A percentile compares a stretch with the other conserved stretches of the same genome.
Conservation (phyloP, 23 tunicate species). For the Halocynthia aurantium region DNA sequence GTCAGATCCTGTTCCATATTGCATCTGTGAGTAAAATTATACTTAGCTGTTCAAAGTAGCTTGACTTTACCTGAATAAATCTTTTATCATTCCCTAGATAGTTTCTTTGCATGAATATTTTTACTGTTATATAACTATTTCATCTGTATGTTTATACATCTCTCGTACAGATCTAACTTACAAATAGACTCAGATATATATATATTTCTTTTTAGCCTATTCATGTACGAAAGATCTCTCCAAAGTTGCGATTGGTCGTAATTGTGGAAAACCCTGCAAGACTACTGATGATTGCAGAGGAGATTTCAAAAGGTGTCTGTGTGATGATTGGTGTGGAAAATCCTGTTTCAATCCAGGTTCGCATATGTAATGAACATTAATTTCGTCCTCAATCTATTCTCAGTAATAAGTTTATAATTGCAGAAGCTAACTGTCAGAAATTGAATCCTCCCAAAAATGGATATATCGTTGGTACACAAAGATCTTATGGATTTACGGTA, state of each 20-base stretch:
- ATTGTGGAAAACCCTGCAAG: conserved; percentile 9
- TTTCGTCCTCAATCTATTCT: not conserved
- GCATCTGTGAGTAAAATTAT: conserved; percentile 4
- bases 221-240: not conserved
- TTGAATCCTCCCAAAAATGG: conserved; percentile 8
- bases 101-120: not conserved
- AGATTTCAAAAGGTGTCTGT: conserved; percentile 8
- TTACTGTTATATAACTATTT: not conserved
- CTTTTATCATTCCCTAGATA: no score
- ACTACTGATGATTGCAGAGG: conserved; percentile 13
- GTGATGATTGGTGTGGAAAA: conserved; percentile 34
- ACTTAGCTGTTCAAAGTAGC: not conserved
- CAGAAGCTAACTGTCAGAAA: conserved; percentile 16
- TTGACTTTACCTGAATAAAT: no score
- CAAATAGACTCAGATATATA: not conserved
- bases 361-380: not conserved
- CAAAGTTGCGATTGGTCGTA: conserved; percentile 7
- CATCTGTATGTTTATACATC: not conserved
- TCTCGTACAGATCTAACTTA: not conserved
- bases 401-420: not conserved
- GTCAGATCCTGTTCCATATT: conserved; percentile 22
- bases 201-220: conserved; percentile 9
- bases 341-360: conserved; percentile 22
- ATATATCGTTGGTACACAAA: not conserved
- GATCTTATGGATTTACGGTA: conserved; percentile 15